Conservation (phyloP, 2,113 vertebrate genomes). For the Oenanthe melanoleuca region DNA sequence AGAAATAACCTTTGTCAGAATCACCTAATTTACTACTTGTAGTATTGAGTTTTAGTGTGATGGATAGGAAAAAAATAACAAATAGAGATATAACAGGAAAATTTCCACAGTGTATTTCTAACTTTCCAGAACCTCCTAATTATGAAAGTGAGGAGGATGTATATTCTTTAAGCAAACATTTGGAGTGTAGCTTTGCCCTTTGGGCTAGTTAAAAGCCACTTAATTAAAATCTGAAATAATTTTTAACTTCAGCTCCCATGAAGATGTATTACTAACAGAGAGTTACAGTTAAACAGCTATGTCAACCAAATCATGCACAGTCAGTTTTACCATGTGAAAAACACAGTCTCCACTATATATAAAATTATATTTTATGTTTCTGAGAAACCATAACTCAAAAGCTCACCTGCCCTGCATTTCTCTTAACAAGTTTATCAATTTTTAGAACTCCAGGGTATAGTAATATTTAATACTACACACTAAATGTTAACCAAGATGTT, state of each 20-base stretch:
- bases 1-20: background rate
- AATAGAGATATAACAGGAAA: background rate
- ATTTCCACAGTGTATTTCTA: background rate
- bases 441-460: slow-evolving; percentile 28
- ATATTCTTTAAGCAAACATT: background rate
- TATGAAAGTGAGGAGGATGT: background rate
- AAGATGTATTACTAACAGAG: background rate
- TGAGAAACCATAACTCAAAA: slow-evolving; percentile 7
- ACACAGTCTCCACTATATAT: background rate
- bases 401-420: slow-evolving; percentile 6
- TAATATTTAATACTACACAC: slow-evolving; percentile 34
- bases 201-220: background rate
- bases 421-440: slow-evolving; percentile 64
- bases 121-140: background rate
- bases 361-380: slow-evolving; percentile 17
- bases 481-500: slow-evolving; percentile 54
- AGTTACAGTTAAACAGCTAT: background rate
- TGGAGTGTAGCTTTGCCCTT: background rate
- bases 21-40: background rate
- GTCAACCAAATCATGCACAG: background rate
- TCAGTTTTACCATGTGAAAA: background rate
- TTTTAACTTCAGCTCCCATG: background rate
- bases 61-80: background rate
- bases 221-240: background rate
- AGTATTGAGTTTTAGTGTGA: background rate